Evolutionary conservation across 2,113 vertebrate species (phyloP).

Genomic region (Chrysochloris asiatica): DNA sequence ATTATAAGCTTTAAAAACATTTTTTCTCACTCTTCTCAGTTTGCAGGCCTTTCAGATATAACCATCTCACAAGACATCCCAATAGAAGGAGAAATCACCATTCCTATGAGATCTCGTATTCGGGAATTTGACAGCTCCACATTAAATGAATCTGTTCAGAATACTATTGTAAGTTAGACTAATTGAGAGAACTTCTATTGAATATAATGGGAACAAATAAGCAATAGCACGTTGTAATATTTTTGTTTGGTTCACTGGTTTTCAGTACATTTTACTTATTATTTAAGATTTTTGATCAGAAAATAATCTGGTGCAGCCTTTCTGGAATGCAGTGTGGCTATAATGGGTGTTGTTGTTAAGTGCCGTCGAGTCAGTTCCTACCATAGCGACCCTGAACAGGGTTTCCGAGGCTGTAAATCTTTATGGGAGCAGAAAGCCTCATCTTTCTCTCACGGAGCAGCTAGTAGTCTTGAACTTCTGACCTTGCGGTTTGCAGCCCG

Average conservation of each 20-base stretch:
- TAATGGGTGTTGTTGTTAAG: not conserved
- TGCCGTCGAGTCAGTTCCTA: too few relatives aligned
- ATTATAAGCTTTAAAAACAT: slow-evolving; percentile 10
- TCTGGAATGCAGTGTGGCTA: slow-evolving; percentile 22
- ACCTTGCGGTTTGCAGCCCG: too few relatives aligned
- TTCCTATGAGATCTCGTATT: slow-evolving; percentile 85
- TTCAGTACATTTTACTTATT: slow-evolving; percentile 46
- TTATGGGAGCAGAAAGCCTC: too few relatives aligned
- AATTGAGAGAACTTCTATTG: slow-evolving; percentile 29
- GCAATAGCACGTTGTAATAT: slow-evolving; percentile 12
- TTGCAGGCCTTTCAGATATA: slow-evolving; percentile 93
- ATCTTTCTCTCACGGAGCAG: too few relatives aligned
- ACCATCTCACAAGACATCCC: slow-evolving; percentile 93
- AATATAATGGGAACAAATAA: slow-evolving; percentile 18
- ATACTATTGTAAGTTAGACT: slow-evolving; percentile 90
- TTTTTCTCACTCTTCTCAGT: slow-evolving; percentile 82
- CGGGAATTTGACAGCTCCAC: slow-evolving; percentile 93
- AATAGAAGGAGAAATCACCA: slow-evolving; percentile 95
- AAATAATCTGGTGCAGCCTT: slow-evolving; percentile 8
- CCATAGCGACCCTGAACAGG: too few relatives aligned
- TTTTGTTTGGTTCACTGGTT: slow-evolving; percentile 41
- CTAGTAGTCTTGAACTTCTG: too few relatives aligned
- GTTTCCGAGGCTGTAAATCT: too few relatives aligned
- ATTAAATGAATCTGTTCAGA: slow-evolving; percentile 94
- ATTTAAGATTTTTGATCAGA: slow-evolving; percentile 18